Evolutionary conservation across 2,113 vertebrate genomes (phyloP).

Genomic region (Clarias magur): DNA sequence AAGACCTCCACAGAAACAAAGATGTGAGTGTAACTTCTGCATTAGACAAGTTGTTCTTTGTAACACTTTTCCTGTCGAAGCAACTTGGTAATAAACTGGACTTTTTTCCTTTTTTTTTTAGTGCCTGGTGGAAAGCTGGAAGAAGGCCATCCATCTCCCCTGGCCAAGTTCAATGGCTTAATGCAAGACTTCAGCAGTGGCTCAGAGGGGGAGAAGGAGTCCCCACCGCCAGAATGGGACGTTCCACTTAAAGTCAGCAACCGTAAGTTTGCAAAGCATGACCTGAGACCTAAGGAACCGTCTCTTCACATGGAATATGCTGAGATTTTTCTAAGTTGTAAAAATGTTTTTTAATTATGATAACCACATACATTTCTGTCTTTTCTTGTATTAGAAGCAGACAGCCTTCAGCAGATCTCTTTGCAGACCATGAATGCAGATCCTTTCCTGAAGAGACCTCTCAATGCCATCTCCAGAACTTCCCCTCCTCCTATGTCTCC

Average conservation of each 20-base stretch:
- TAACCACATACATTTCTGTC: constrained; percentile 12
- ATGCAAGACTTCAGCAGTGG: constrained; percentile 89
- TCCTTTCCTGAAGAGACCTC: constrained; percentile 87
- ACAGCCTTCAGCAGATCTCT: constrained; percentile 95
- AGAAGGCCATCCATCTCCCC: constrained; percentile 79
- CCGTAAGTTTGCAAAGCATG: constrained; percentile 74
- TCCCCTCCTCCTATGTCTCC: constrained; percentile 82
- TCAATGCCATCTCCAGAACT: constrained; percentile 76
- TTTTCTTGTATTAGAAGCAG: constrained; percentile 73
- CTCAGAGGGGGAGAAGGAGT: constrained; percentile 97
- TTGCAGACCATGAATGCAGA: constrained; percentile 95
- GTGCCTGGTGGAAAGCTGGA: constrained; percentile 71
- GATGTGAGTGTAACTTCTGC: constrained; percentile 59
- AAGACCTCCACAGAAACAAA: constrained; percentile 73
- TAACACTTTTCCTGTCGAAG: constrained; percentile 34
- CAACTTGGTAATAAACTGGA: constrained; percentile 39
- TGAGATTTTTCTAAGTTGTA: background rate
- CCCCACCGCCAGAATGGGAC: constrained; percentile 92
- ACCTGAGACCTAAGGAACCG: background rate
- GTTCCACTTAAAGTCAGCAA: constrained; percentile 81
- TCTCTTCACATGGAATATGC: background rate
- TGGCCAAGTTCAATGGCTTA: constrained; percentile 80
- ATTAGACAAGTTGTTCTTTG: background rate
- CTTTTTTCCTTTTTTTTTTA: constrained; percentile 30
- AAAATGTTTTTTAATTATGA: too few relatives aligned